Evolutionary conservation across 2,888 invertebrate genomes (phyloP).

Genomic region (Conistra vaccinii): DNA sequence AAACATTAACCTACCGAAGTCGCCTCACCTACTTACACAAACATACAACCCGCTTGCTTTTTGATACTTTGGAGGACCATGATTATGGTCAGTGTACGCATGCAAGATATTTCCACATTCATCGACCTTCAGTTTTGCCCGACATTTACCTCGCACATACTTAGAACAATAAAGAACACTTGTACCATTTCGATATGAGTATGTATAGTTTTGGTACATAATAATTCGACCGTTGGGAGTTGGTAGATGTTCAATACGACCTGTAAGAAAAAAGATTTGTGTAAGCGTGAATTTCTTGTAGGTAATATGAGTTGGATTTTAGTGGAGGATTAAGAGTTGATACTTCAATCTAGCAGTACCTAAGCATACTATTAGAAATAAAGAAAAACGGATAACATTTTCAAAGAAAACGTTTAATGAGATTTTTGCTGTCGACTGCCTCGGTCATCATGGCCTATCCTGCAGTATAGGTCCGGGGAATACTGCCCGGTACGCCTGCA

Average conservation of each 20-base stretch:
- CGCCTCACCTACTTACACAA: constrained; percentile 24
- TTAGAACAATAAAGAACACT: constrained; percentile 40
- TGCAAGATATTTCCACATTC: constrained; percentile 16
- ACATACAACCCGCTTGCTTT: constrained; percentile 6
- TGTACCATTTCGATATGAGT: constrained; percentile 29
- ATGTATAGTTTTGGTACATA: constrained; percentile 46
- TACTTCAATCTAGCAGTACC: not conserved
- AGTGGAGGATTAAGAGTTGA: not conserved
- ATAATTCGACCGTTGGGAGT: constrained; percentile 45
- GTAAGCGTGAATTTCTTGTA: not conserved
- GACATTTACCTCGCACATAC: constrained; percentile 41
- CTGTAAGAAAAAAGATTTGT: constrained; percentile 29
- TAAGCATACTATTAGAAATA: not conserved
- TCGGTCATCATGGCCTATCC: not conserved
- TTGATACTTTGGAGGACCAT: constrained; percentile 25
- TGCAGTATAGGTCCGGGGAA: not conserved
- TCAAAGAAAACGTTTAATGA: not conserved
- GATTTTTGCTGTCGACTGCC: not conserved
- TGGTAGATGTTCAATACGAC: constrained; percentile 25
- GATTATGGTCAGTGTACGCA: constrained; percentile 28
- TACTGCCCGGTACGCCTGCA: not conserved
- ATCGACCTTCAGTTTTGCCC: constrained; percentile 45
- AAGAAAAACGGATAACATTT: not conserved
- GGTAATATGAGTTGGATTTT: not conserved
- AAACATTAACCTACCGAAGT: not conserved